phyloP scores from a whole-genome alignment of 1,140 invertebrate genomes.

The Penaeus indicus region DNA sequence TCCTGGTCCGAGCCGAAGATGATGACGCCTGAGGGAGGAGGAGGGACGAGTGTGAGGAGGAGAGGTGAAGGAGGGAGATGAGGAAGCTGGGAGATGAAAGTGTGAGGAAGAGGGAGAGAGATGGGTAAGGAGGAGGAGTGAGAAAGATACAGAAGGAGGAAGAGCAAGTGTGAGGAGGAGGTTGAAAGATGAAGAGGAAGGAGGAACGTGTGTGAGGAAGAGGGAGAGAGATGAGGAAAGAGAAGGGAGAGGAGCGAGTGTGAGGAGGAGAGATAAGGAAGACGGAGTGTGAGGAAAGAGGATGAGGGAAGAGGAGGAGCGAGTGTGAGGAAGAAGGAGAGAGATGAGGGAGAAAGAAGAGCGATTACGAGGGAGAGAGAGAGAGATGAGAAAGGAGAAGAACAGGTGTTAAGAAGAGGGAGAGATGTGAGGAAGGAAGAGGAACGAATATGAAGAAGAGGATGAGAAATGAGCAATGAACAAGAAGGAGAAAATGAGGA shows the following conservation, averaged over 20 bases:
- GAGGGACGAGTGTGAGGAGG: too few relatives aligned
- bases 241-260: background rate
- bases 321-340: too few relatives aligned
- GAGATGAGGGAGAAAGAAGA: too few relatives aligned
- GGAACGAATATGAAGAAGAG: too few relatives aligned
- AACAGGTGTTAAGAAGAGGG: too few relatives aligned
- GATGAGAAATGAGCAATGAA: too few relatives aligned
- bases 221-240: background rate
- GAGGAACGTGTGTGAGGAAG: background rate
- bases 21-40: constrained; percentile 82
- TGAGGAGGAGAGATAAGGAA: background rate
- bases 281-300: background rate
- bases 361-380: too few relatives aligned
- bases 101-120: background rate
- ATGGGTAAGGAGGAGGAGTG: background rate
- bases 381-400: too few relatives aligned
- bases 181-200: background rate
- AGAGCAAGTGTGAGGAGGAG: background rate
- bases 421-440: too few relatives aligned
- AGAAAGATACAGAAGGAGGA: background rate
- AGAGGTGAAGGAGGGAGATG: background rate
- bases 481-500: too few relatives aligned
- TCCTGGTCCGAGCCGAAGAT: constrained; percentile 97
- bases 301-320: background rate
- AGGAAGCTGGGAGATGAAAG: too few relatives aligned